Base-by-base conservation (phyloP, 2,888 invertebrate genomes). In the Lobophora halterata region DNA sequence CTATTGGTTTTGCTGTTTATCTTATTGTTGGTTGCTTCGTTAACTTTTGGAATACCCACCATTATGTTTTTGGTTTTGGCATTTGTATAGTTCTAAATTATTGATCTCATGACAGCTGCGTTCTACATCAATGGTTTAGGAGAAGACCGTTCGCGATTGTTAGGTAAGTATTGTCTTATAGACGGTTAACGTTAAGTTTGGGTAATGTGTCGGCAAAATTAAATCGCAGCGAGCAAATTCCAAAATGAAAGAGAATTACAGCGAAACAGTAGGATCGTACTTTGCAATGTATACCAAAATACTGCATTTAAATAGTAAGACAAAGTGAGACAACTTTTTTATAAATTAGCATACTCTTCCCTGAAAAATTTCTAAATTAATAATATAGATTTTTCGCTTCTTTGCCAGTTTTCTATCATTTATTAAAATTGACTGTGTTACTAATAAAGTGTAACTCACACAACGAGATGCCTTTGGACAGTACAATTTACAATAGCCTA, bases 231-330 rank as follows among this genome's bases (percentile, higher is more conserved):
- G 31, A 38, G 53, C 26, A 61, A 63, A 71, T 49, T 49, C 49
- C 41, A 55, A 54, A 53, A 31, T 36, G 42, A 34, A 39, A 43
- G 43, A 52, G 40, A 48, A 58, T 38, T 44, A 68, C 80, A 78
- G 82, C 81, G 80, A 71, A 82, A 80, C 82, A 70, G 74, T 71
- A 67, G 61, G 56, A 61, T 45, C 56, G 59, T 67, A 63, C 72
- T 76, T 77, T 81, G 82, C 82, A 86, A 86, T 86, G 73, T 83
- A 87, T 83, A 87, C 86, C 86, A 87, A 87, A 87, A 83, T 82
- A 77, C 77, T 85, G 87, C 86, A 87, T 87, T 86, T 85, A 75
- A 78, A 78, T 81, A 65, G 58, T 85, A 87, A 86, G 80, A 66
- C 55, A 71, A 79, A 85, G 83, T 83, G 83, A 83, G 81, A 83